Conservation (phyloP, 2,888 invertebrate genomes). For the Pilophorus perplexus region DNA sequence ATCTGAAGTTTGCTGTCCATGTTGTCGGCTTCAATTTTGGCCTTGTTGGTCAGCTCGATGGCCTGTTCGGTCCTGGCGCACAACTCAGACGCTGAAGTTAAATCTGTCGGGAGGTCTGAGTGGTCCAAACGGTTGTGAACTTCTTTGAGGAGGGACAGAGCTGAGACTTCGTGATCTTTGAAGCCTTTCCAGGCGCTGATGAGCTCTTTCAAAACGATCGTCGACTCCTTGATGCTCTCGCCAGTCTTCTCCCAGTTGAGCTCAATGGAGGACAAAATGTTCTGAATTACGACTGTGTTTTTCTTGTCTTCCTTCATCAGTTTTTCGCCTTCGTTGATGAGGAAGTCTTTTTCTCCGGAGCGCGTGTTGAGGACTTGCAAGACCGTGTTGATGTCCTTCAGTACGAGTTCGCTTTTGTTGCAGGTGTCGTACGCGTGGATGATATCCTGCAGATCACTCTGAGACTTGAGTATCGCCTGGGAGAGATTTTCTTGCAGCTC, state of each 20-base stretch:
- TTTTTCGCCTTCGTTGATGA: slow-evolving; percentile 75
- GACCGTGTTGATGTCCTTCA: slow-evolving; percentile 57
- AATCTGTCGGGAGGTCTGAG: slow-evolving; percentile 65
- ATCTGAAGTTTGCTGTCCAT: slow-evolving; percentile 73
- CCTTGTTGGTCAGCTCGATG: slow-evolving; percentile 61
- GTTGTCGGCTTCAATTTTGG: slow-evolving; percentile 36
- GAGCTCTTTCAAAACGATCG: slow-evolving; percentile 62
- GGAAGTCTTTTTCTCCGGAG: slow-evolving; percentile 52
- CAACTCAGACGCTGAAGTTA: slow-evolving; percentile 61
- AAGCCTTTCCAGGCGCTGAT: slow-evolving; percentile 72
- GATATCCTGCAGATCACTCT: slow-evolving; percentile 48
- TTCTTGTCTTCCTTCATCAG: slow-evolving; percentile 79
- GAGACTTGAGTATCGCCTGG: slow-evolving; percentile 54
- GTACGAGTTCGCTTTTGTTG: slow-evolving; percentile 53
- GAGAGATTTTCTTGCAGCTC: slow-evolving; percentile 68
- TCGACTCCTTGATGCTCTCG: slow-evolving; percentile 58
- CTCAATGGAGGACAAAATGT: slow-evolving; percentile 72
- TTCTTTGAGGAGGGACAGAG: slow-evolving; percentile 67
- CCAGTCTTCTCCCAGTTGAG: slow-evolving; percentile 77
- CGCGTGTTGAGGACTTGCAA: slow-evolving; percentile 56
- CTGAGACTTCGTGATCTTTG: slow-evolving; percentile 67
- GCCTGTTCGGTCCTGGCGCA: slow-evolving; percentile 71
- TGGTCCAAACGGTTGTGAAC: slow-evolving; percentile 59
- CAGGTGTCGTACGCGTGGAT: slow-evolving; percentile 45
- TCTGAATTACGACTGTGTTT: slow-evolving; percentile 76